Percentiles rank a stretch among this genome's conserved stretches.
These are phyloP conservation scores for Anarrhichthys ocellatus DNA, from an alignment of 2,113 vertebrate genomes.

Conservation along the genomic window DNA sequence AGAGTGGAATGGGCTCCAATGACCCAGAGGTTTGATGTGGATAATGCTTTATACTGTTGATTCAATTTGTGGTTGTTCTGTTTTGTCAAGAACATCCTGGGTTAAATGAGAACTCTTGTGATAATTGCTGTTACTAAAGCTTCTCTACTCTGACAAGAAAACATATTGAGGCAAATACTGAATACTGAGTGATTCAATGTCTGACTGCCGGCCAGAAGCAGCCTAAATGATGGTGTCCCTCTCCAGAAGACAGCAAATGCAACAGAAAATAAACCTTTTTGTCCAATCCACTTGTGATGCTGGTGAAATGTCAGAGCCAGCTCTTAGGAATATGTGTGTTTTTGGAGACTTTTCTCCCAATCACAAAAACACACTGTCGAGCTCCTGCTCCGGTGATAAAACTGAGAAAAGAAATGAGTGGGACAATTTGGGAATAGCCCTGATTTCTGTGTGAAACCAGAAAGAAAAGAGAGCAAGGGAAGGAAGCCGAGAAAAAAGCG, in stretches of 20 bases:
- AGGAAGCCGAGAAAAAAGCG: slow-evolving; percentile 15
- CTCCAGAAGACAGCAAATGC: background rate
- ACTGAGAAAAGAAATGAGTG: background rate
- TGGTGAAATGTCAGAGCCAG: slow-evolving; percentile 66
- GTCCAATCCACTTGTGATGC: slow-evolving; percentile 55
- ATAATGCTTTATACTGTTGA: background rate
- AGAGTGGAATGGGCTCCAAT: background rate
- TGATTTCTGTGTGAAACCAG: slow-evolving; percentile 59
- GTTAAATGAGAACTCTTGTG: background rate
- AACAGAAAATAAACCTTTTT: background rate
- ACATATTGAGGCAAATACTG: background rate
- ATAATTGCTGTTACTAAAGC: background rate
- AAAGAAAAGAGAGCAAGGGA: slow-evolving; percentile 47
- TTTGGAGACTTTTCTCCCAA: slow-evolving; percentile 38
- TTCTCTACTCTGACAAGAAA: background rate
- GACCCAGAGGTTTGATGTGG: background rate
- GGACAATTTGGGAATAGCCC: slow-evolving; percentile 67
- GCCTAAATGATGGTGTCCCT: background rate
- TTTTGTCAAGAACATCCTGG: background rate
- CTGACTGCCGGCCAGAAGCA: background rate
- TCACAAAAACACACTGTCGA: slow-evolving; percentile 30
- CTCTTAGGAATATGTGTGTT: slow-evolving; percentile 51
- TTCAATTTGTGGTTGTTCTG: background rate
- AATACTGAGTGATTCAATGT: background rate
- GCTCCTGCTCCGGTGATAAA: slow-evolving; percentile 40